Conservation (phyloP, 2,888 invertebrate genomes). For the Oegoconia quadripuncta region DNA sequence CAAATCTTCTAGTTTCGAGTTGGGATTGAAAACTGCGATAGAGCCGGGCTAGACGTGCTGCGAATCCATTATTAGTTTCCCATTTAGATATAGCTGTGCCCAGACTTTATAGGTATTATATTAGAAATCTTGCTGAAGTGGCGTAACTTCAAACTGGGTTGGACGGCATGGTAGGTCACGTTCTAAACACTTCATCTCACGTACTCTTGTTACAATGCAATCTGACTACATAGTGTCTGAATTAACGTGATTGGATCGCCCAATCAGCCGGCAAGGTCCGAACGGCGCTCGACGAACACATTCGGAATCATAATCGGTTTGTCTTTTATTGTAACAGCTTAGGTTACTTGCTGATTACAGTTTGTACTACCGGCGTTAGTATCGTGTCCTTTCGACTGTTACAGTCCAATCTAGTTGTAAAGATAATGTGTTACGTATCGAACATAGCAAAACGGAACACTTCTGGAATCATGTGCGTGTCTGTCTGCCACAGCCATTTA, state of each 20-base stretch:
- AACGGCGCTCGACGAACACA: constrained; percentile 32
- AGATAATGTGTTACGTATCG: no score
- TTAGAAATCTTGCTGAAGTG: constrained; percentile 42
- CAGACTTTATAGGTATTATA: constrained; percentile 54
- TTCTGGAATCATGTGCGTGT: no score
- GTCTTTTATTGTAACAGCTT: constrained; percentile 9
- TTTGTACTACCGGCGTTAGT: no score
- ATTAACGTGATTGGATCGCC: constrained; percentile 34
- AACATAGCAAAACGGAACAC: no score
- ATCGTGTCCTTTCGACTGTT: no score
- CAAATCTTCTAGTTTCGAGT: constrained; percentile 74
- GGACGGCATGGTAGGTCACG: constrained; percentile 50
- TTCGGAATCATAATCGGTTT: constrained; percentile 30
- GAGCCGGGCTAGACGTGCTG: constrained; percentile 64
- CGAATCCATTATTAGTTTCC: constrained; percentile 60
- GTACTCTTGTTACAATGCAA: constrained; percentile 34
- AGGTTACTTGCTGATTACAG: neutral
- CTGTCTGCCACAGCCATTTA: no score
- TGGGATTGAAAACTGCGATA: constrained; percentile 77
- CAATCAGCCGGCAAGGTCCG: constrained; percentile 29
- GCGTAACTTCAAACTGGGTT: constrained; percentile 31
- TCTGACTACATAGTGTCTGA: constrained; percentile 32
- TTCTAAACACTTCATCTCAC: constrained; percentile 37
- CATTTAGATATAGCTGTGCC: constrained; percentile 63
- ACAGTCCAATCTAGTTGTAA: no score